Base-by-base conservation (phyloP, 2,888 invertebrate genomes). In the Tenthredo livida region DNA sequence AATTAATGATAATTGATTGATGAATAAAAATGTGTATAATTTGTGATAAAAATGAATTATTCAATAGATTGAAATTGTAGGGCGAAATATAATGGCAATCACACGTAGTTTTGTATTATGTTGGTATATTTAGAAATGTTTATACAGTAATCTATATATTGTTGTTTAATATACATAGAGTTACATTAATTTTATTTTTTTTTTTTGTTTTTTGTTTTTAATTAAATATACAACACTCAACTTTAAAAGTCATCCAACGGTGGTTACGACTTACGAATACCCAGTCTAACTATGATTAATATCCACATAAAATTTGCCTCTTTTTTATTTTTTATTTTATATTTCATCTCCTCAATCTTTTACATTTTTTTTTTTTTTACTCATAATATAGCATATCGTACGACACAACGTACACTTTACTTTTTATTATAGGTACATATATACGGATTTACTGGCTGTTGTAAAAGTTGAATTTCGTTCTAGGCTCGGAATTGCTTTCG, bases 111-210 rank as follows among this genome's bases (percentile, higher is more conserved):
- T 88, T 89, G 88, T 87, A 89, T 89, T 91, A 91, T 89, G 91
- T 90, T 90, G 88, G 89, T 92, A 90, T 93, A 91, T 92, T 92
- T 91, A 92, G 92, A 92, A 93, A 92, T 92, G 91, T 92, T 91
- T 90, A 91, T 92, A 92, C 91, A 92, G 90, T 90, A 86, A 88
- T 87, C 85, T 89, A 88, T 89, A 88, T 88, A 85, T 83, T 85
- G 86, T 84, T 89, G 89, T 88, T 87, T 89, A 90, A 92, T 92
- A 90, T 92, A 93, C 92, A 92, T 88, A 90, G 90, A 92, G 89
- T 91, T 92, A 92, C 91, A 91, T 89, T 91, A 92, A 91, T 90
- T 90, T 90, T 90, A 91, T 33, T 33, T 33, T 33, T 33, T 33
- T 33, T 33, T 33, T 33, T 2, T 33, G 1, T 33, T 33, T 33